phyloP scores from a whole-genome alignment of 2,113 vertebrate genomes.

The Elephantulus edwardii region DNA sequence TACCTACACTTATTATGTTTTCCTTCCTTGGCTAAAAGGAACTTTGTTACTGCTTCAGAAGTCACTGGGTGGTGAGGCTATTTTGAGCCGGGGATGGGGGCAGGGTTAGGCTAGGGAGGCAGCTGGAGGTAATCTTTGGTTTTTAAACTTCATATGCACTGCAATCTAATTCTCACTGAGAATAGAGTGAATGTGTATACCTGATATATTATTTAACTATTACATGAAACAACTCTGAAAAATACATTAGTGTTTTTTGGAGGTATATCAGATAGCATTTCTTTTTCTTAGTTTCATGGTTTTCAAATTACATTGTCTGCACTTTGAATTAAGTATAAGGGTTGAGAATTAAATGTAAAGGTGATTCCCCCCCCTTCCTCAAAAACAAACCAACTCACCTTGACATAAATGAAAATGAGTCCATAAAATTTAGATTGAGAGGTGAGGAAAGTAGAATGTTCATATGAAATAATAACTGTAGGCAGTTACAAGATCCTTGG shows the following conservation, averaged over 20 bases:
- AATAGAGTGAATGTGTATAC: conserved; percentile 28
- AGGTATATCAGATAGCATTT: background rate
- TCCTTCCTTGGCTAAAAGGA: conserved; percentile 58
- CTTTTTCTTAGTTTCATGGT: conserved; percentile 49
- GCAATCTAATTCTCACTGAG: conserved; percentile 30
- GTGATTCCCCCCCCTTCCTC: conserved; percentile 17
- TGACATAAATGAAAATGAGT: conserved; percentile 8
- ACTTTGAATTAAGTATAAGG: conserved; percentile 54
- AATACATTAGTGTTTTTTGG: background rate
- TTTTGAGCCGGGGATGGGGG: conserved; percentile 35
- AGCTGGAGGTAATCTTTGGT: conserved; percentile 33
- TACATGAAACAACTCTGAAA: conserved; percentile 37
- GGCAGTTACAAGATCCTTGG: too few species aligned
- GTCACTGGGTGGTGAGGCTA: conserved; percentile 60
- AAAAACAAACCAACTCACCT: conserved; percentile 36
- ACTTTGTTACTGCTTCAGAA: conserved; percentile 39
- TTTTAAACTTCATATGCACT: background rate
- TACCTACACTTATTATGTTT: conserved; percentile 49
- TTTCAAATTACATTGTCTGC: conserved; percentile 42
- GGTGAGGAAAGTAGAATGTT: conserved; percentile 17
- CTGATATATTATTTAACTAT: background rate
- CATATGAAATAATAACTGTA: conserved; percentile 21
- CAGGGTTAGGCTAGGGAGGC: conserved; percentile 15
- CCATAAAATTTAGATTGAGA: background rate
- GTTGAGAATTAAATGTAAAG: conserved; percentile 55